phyloP scores from a whole-genome alignment of 64 coral and sea anemone species.

The Stichodactyla helianthus region DNA sequence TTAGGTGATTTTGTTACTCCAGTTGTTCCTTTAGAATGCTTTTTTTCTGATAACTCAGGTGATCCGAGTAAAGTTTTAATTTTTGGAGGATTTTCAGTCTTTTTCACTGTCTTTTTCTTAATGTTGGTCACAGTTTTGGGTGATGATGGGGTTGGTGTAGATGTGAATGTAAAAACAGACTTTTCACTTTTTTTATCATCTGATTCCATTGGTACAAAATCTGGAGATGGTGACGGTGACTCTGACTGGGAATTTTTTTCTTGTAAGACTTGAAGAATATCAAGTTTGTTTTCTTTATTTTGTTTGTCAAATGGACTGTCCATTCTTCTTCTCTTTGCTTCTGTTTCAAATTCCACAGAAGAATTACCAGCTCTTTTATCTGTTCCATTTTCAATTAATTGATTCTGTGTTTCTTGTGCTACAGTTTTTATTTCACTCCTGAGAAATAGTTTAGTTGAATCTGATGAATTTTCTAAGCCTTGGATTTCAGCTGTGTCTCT shows the following conservation, averaged over 20 bases:
- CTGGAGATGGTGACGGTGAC: constrained; percentile 76
- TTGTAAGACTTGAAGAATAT: constrained; percentile 84
- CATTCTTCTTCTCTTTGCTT: constrained; percentile 70
- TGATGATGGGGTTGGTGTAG: not conserved
- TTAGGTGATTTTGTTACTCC: not conserved
- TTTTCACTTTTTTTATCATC: constrained; percentile 22
- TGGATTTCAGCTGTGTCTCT: constrained; percentile 43
- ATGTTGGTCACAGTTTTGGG: constrained; percentile 15
- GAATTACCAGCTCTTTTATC: constrained; percentile 61
- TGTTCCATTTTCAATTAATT: constrained; percentile 47
- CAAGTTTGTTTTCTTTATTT: constrained; percentile 75
- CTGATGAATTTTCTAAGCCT: constrained; percentile 36
- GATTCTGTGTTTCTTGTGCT: constrained; percentile 67
- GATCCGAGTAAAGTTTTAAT: not conserved
- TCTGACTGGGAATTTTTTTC: constrained; percentile 64
- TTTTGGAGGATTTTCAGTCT: constrained; percentile 5
- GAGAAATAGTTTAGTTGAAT: constrained; percentile 21
- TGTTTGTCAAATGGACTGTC: constrained; percentile 66
- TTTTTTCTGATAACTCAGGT: not conserved
- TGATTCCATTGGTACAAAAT: constrained; percentile 30
- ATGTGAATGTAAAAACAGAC: not conserved
- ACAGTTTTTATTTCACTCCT: constrained; percentile 76
- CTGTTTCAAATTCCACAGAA: constrained; percentile 39
- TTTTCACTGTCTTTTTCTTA: constrained; percentile 40
- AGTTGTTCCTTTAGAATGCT: not conserved